These are phyloP conservation scores for Leucophenga maculata DNA, from an alignment of 2,888 invertebrate species.

Conservation along the genomic window DNA sequence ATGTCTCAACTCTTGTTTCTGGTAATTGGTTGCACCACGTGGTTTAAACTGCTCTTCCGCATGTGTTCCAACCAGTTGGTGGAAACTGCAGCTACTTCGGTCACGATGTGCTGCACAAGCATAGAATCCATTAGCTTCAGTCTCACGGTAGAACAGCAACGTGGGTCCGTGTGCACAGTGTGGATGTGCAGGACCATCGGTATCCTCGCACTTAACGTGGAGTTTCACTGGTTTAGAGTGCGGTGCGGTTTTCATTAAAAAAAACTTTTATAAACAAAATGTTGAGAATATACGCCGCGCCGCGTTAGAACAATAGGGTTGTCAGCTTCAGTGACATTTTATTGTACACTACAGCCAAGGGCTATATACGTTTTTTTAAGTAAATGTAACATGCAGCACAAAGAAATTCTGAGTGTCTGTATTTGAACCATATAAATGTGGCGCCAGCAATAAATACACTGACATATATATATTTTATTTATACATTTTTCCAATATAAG, in stretches of 20 bases:
- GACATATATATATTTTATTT: too few species aligned
- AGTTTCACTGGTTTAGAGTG: too few species aligned
- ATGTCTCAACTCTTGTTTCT: background rate
- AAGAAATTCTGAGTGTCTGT: too few species aligned
- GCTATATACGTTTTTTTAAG: too few species aligned
- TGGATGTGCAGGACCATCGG: constrained; percentile 77
- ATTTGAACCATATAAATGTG: too few species aligned
- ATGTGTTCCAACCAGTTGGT: constrained; percentile 69
- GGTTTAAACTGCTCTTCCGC: background rate
- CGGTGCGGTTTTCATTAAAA: too few species aligned
- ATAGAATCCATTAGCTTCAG: constrained; percentile 75
- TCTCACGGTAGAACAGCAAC: constrained; percentile 77
- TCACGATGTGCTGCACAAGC: constrained; percentile 90
- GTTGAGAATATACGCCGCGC: too few species aligned
- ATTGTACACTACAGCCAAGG: too few species aligned
- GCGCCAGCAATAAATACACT: too few species aligned
- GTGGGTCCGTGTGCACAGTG: constrained; percentile 85
- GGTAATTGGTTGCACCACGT: background rate
- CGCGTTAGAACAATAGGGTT: background rate
- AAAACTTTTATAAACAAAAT: background rate
- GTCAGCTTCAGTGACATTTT: too few species aligned
- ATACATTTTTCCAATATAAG: too few species aligned
- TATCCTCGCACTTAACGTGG: constrained; percentile 71
- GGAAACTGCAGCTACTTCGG: constrained; percentile 83
- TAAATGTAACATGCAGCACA: too few species aligned